Evolutionary conservation across 2,797 vertebrate genomes (phyloP).

Genomic region (Vespertilio murinus): DNA sequence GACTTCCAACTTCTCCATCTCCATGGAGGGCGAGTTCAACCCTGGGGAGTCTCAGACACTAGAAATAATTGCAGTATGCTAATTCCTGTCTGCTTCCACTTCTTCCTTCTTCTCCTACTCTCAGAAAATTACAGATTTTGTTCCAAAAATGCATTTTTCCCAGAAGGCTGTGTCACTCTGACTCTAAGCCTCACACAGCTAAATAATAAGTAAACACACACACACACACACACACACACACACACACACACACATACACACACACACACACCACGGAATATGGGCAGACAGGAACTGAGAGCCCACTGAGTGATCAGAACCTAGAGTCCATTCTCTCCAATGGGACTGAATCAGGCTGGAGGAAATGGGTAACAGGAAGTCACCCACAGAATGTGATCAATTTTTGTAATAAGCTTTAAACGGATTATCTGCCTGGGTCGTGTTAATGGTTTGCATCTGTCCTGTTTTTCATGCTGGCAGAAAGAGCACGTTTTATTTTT

Average conservation of each 20-base stretch:
- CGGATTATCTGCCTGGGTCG: not conserved
- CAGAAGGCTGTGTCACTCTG: not conserved
- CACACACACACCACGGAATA: rapidly evolving
- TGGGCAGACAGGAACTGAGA: not conserved
- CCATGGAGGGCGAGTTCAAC: not conserved
- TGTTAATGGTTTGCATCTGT: not conserved
- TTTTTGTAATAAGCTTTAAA: constrained; percentile 4
- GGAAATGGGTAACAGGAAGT: not conserved
- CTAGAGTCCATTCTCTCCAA: not conserved
- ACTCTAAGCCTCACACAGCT: not conserved
- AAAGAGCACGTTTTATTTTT: not conserved
- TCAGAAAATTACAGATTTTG: not conserved
- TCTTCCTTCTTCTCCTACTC: not conserved
- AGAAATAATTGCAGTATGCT: not conserved
- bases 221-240: not conserved
- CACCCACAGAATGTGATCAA: not conserved
- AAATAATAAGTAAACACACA: not conserved
- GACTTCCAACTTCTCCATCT: not conserved
- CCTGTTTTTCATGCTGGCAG: not conserved
- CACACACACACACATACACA: not conserved
- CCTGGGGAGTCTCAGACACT: not conserved
- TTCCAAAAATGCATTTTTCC: not conserved
- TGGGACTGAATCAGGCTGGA: not conserved
- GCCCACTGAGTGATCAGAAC: not conserved
- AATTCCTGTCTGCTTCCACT: not conserved